Percentiles rank a stretch among this genome's conserved stretches.
These are phyloP conservation scores for Reticulitermes speratus DNA, from an alignment of 1,140 invertebrate genomes.

Conservation along the genomic window DNA sequence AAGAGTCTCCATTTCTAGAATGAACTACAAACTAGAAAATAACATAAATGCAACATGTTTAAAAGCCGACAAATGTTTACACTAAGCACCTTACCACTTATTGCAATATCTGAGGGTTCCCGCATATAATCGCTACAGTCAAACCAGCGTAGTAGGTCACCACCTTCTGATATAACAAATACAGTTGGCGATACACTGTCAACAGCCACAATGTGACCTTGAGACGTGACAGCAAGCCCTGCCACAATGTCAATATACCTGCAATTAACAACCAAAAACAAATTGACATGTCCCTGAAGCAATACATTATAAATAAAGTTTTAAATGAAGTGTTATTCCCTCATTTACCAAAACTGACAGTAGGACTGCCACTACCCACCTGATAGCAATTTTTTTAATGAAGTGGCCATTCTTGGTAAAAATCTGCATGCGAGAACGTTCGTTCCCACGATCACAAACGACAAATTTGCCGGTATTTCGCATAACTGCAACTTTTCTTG, in stretches of 20 bases:
- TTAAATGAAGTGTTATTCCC: too few relatives aligned
- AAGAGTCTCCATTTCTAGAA: too few relatives aligned
- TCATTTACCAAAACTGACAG: too few relatives aligned
- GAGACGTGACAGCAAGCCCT: conserved; percentile 84
- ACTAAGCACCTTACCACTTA: conserved; percentile 64
- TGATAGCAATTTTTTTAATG: conserved; percentile 88
- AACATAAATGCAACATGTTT: too few relatives aligned
- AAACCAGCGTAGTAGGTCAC: conserved; percentile 90
- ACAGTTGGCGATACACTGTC: conserved; percentile 95
- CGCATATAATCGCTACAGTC: conserved; percentile 96
- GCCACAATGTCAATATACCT: conserved; percentile 97
- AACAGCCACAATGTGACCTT: conserved; percentile 91
- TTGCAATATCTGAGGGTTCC: conserved; percentile 95
- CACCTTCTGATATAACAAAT: conserved; percentile 89
- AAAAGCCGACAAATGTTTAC: too few relatives aligned
- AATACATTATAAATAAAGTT: neutral
- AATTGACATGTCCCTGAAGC: neutral
- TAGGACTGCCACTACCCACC: conserved; percentile 36
- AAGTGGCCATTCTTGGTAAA: conserved; percentile 86
- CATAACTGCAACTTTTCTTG: conserved; percentile 92
- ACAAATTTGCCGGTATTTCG: conserved; percentile 86
- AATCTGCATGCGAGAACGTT: conserved; percentile 95
- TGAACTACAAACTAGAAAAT: too few relatives aligned
- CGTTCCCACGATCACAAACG: conserved; percentile 94
- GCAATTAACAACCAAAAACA: conserved; percentile 24